Evolutionary conservation across 2,888 invertebrate species (phyloP), one percentile per base, ranked within the genome.

Genomic region (Branchipolynoe longqiensis): DNA sequence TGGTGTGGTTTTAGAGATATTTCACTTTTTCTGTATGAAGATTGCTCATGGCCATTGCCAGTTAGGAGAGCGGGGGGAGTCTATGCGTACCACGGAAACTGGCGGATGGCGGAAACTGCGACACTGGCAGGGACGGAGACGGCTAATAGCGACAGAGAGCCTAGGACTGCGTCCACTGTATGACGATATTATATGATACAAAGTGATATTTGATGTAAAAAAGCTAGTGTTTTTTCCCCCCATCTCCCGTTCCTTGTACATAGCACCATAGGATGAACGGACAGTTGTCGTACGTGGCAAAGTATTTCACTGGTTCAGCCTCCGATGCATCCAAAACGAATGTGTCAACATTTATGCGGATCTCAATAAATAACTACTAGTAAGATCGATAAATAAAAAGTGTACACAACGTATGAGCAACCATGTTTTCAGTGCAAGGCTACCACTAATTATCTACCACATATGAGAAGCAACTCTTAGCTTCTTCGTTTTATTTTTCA

Each of bases 351-450:
- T 36, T 69, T 69, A 69, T 69, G 69, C 69, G 33, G 8, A 14
- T 62, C 33, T 69, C 69, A 69, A 62, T 62, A 62, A 69, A 69
- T 69, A 69, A 69, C 33, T 69, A 69, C 38, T 36, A n/a, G n/a
- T n/a, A 1, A 6, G 69, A 4, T 1, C 22, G 69, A 69, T 69
- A 69, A 69, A 69, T 69, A 36, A 69, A n/a, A 33, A 22, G 69
- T 69, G 38, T 69, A 69, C 33, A 69, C 64, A 69, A 69, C 14
- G 38, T 3, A 69, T 69, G 69, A 69, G 69, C 69, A 69, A 69
- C 69, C 38, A 69, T 22, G 22, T 14, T 38, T n/a, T n/a, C 36
- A 38, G 38, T 69, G 38, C 69, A 38, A 8, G 38, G 36, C 69
- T 69, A 33, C 33, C 69, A 14, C 38, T 0, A 69, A 36, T 2